Conservation (phyloP, 2,888 invertebrate genomes). For the Pollenia amentaria region DNA sequence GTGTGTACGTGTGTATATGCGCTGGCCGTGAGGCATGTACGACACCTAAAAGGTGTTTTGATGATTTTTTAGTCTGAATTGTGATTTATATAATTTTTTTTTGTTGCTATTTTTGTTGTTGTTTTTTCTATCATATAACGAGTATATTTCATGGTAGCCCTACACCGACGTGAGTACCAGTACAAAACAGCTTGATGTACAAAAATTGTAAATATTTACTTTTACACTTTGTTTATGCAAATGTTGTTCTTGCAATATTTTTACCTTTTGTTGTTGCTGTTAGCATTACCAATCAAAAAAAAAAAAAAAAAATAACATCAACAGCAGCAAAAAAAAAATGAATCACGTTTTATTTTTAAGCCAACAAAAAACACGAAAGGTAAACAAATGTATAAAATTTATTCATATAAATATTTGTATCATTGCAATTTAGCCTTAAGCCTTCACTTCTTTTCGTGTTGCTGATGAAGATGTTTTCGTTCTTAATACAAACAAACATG, state of each 20-base stretch:
- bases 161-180: slow-evolving; percentile 20
- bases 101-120: neutral
- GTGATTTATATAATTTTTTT: slow-evolving; percentile 59
- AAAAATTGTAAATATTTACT: slow-evolving; percentile 52
- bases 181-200: slow-evolving; percentile 9
- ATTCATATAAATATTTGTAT: slow-evolving; percentile 32
- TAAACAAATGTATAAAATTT: neutral
- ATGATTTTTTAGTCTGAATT: slow-evolving; percentile 60
- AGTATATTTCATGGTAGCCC: slow-evolving; percentile 17
- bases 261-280: neutral
- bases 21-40: slow-evolving; percentile 23
- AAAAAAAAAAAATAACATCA: neutral
- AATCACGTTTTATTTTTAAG: slow-evolving; percentile 50
- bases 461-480: slow-evolving; percentile 27
- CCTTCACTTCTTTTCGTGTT: slow-evolving; percentile 36
- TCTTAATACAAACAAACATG: neutral
- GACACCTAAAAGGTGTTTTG: slow-evolving; percentile 65
- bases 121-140: neutral
- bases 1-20: neutral
- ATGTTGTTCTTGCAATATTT: slow-evolving; percentile 39
- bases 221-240: slow-evolving; percentile 61
- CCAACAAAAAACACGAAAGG: slow-evolving; percentile 26
- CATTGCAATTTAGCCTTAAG: slow-evolving; percentile 60
- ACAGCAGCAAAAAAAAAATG: slow-evolving; percentile 11
- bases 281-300: slow-evolving; percentile 14